These are phyloP conservation scores for Enteromius anoplus DNA, from an alignment of 2,797 vertebrate genomes.

Conservation along the genomic window DNA sequence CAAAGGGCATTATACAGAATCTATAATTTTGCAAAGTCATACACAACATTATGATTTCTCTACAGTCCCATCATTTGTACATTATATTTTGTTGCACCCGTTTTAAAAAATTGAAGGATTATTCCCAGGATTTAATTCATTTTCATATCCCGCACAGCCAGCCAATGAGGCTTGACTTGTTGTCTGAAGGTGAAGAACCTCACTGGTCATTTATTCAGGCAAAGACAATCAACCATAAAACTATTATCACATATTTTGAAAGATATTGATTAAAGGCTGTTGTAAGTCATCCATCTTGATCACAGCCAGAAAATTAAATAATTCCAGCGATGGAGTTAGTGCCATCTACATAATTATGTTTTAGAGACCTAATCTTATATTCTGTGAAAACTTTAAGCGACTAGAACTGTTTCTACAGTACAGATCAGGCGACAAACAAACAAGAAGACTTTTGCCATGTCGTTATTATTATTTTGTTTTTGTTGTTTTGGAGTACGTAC, in stretches of 20 bases:
- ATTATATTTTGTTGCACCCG: neutral
- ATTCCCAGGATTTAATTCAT: constrained; percentile 16
- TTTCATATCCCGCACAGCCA: constrained; percentile 25
- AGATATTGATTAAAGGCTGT: constrained; percentile 44
- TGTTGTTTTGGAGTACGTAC: neutral
- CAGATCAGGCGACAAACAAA: neutral
- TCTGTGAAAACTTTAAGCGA: neutral
- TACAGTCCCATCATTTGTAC: neutral
- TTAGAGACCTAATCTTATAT: constrained; percentile 8
- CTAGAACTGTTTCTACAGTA: neutral
- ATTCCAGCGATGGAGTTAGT: constrained; percentile 2
- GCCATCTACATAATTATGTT: neutral
- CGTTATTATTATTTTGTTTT: neutral
- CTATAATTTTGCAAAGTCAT: neutral
- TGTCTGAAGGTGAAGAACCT: constrained; percentile 38
- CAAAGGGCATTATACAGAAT: neutral
- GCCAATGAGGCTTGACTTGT: constrained; percentile 49
- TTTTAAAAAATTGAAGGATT: constrained; percentile 18
- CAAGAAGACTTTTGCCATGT: neutral
- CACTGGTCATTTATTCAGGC: constrained; percentile 45
- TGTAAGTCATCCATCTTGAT: constrained; percentile 44
- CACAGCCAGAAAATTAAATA: constrained; percentile 17
- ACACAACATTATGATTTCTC: neutral
- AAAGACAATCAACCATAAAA: constrained; percentile 49
- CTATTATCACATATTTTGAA: constrained; percentile 37